Percentiles rank a stretch among this genome's conserved stretches.
Evolutionary conservation across 2,797 vertebrate genomes (phyloP).

Genomic region (Brachyrhaphis roseni): DNA sequence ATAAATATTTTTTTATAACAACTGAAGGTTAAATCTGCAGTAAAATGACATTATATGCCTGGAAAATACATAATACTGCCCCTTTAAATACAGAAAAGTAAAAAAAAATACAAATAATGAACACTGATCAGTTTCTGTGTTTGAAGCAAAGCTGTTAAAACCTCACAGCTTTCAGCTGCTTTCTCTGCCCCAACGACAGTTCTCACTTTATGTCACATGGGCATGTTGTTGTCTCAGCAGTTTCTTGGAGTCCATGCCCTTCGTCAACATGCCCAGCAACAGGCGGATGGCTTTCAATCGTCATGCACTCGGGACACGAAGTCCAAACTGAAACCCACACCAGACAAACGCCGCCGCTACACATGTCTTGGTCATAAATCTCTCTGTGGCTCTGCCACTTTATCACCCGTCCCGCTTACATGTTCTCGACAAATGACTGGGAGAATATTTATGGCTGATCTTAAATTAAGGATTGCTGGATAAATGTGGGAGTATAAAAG

Average conservation of each 20-base stretch:
- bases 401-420: conserved; percentile 5
- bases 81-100: background rate
- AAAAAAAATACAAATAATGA: background rate
- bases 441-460: background rate
- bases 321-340: conserved; percentile 34
- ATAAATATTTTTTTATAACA: too few relatives aligned
- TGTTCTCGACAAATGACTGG: conserved; percentile 7
- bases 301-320: background rate
- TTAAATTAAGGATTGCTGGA: background rate
- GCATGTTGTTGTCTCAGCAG: conserved; percentile 26
- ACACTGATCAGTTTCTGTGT: background rate
- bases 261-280: conserved; percentile 14
- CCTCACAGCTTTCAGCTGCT: conserved; percentile 17
- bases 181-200: background rate
- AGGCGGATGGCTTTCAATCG: conserved; percentile 23
- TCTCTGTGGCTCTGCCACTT: background rate
- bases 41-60: too few relatives aligned
- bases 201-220: conserved; percentile 19
- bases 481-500: background rate
- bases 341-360: conserved; percentile 15
- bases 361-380: conserved; percentile 37
- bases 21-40: too few relatives aligned
- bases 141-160: background rate
- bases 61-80: too few relatives aligned
- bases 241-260: conserved; percentile 14